A percentile compares a stretch with the other conserved stretches of the same genome.
These are phyloP conservation scores for Chaenodraco wilsoni DNA, from an alignment of 2,797 vertebrate species.

Conservation along the genomic window DNA sequence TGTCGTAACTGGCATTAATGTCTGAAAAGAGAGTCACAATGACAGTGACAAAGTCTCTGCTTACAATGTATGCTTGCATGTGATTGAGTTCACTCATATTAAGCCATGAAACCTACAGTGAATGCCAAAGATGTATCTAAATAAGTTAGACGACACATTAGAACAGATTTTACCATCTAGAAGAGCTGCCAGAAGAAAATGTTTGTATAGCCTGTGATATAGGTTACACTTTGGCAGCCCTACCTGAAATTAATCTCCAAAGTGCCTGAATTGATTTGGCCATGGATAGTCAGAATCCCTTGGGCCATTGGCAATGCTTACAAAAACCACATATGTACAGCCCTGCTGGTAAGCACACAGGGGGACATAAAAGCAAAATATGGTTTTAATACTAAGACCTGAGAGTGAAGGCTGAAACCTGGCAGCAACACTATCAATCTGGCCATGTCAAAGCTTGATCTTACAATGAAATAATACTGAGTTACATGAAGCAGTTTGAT, in stretches of 20 bases:
- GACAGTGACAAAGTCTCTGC: neutral
- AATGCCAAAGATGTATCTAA: slow-evolving; percentile 15
- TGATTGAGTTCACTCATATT: neutral
- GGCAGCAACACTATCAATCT: neutral
- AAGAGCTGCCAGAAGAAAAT: slow-evolving; percentile 9
- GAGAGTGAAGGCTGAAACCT: neutral
- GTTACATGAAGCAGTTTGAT: neutral
- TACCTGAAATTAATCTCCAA: slow-evolving; percentile 3
- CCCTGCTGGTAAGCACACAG: neutral
- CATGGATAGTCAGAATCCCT: slow-evolving; percentile 2
- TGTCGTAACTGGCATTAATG: neutral
- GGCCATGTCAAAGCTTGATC: neutral
- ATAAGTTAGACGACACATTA: neutral
- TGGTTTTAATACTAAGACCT: slow-evolving; percentile 12
- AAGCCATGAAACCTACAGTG: slow-evolving; percentile 5
- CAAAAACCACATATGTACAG: slow-evolving; percentile 2
- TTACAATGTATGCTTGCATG: neutral
- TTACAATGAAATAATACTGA: slow-evolving; percentile 3
- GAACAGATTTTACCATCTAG: slow-evolving; percentile 5
- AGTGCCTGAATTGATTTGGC: slow-evolving; percentile 18
- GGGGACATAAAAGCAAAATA: slow-evolving; percentile 8
- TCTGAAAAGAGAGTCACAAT: neutral
- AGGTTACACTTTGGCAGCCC: neutral
- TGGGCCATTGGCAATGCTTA: neutral
- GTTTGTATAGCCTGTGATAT: slow-evolving; percentile 25